Evolutionary conservation across 2,113 vertebrate genomes (phyloP).

Genomic region (Polypterus bichir): DNA sequence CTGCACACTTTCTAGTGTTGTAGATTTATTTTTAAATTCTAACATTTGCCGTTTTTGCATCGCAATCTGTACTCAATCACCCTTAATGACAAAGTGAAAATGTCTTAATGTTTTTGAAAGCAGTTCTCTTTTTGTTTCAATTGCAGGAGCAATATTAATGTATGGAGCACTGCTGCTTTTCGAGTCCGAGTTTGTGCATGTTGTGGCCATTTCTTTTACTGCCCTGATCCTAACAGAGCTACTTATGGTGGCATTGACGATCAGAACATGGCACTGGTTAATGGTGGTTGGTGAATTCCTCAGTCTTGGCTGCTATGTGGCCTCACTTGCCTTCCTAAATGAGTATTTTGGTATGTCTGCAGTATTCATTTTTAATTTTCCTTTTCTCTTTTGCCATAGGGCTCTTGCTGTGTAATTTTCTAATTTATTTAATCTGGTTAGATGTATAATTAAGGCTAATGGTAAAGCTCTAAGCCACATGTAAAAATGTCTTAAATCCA

Average conservation of each 20-base stretch:
- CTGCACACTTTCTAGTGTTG: no score
- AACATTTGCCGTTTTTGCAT: no score
- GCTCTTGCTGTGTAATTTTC: no score
- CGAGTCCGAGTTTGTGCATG: constrained; percentile 90
- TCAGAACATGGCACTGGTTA: constrained; percentile 94
- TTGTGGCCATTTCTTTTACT: constrained; percentile 95
- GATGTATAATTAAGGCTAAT: no score
- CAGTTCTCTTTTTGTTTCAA: constrained; percentile 20
- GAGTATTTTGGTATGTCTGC: constrained; percentile 88
- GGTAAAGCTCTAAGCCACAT: no score
- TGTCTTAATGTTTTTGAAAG: no score
- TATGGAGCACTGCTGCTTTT: constrained; percentile 85
- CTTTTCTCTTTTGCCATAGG: no score
- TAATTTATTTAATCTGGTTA: no score
- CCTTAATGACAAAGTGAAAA: no score
- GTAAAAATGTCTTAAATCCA: constrained; percentile 4
- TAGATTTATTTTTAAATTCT: no score
- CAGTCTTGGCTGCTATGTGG: constrained; percentile 86
- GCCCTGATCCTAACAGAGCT: constrained; percentile 88
- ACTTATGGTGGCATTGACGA: constrained; percentile 90
- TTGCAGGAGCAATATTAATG: constrained; percentile 89
- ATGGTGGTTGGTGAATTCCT: constrained; percentile 90
- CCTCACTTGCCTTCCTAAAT: constrained; percentile 90
- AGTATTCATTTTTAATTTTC: not conserved
- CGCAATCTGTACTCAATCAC: no score